These are phyloP conservation scores for Neoarius graeffei DNA, from an alignment of 2,113 vertebrate species.

Conservation along the genomic window DNA sequence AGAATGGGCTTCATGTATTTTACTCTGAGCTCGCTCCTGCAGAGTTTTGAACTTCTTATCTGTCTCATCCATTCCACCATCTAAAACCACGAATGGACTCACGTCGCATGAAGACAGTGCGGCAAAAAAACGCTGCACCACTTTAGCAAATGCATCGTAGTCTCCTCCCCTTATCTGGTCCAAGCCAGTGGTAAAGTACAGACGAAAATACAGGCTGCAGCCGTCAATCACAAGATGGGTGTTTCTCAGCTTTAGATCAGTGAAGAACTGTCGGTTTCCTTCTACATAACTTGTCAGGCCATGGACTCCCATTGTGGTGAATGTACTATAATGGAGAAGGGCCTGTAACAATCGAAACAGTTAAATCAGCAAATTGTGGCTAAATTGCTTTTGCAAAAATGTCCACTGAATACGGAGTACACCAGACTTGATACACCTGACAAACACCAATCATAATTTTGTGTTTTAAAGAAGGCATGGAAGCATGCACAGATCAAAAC, in stretches of 20 bases:
- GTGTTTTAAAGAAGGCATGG: too few species aligned
- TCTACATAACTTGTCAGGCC: constrained; percentile 85
- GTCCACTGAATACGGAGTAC: too few species aligned
- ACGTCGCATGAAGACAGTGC: constrained; percentile 78
- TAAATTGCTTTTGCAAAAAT: too few species aligned
- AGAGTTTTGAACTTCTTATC: constrained; percentile 86
- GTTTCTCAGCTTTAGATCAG: constrained; percentile 78
- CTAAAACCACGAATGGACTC: constrained; percentile 84
- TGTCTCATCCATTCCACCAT: constrained; percentile 85
- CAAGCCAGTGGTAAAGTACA: constrained; percentile 78
- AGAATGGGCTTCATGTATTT: constrained; percentile 76
- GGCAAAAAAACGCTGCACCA: constrained; percentile 77
- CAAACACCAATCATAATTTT: too few species aligned
- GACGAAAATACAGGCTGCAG: constrained; percentile 82
- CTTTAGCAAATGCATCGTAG: constrained; percentile 77
- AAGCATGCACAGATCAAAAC: too few species aligned
- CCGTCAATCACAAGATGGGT: constrained; percentile 86
- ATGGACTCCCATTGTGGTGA: constrained; percentile 81
- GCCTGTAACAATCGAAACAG: neutral
- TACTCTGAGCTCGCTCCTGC: constrained; percentile 76
- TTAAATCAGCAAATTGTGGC: neutral
- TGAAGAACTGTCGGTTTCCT: constrained; percentile 76
- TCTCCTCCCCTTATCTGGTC: constrained; percentile 86
- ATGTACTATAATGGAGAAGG: neutral
- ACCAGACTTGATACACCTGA: too few species aligned